Evolutionary conservation across 2,113 vertebrate genomes (phyloP), one percentile per base, ranked within the genome.

Genomic region (Corynorhinus townsendii): DNA sequence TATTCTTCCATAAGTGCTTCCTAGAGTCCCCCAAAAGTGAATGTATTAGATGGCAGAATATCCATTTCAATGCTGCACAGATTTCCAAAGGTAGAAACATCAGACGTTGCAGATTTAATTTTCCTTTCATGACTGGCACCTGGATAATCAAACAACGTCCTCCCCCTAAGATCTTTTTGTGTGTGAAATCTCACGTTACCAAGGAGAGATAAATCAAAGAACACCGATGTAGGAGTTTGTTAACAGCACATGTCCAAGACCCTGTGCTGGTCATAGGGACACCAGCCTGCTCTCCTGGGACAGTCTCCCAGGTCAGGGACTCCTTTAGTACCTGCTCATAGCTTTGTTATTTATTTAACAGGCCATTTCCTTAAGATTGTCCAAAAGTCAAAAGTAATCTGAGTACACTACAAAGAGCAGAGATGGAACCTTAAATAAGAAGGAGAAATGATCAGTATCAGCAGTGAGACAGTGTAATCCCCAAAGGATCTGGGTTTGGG

Each of bases 1-100:
- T 99, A 99, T 97, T 99, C 99, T 94, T 99, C 99, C 99, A 99
- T 99, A 75, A 99, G 98, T 1, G 99, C 99, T 96, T 99, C 99
- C 99, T 99, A 96, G 92, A 93, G 69, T 3, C 80, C 94, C 97
- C 90, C 97, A 95, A 94, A 96, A 97, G 77, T 35, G 90, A 66
- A 86, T 4, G 47, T 59, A 45, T 96, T 95, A 97, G 95, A 52
- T 35, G 8, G 71, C 5, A 69, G 9, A 43, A n/a, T 28, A 52
- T 56, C 69, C 69, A 47, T 52, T 43, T 24, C 54, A 54, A 16
- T 30, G 24, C 43, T 38, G 52, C 81, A 20, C 47, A 22, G 5
- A 56, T 40, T 80, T n/a, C 40, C 66, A 76, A 89, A 86, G 73
- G 66, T 45, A 69, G 73, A 86, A 86, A 80, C 16, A 45, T 54